Evolutionary conservation across 2,113 vertebrate genomes (phyloP).

Genomic region (Porphyrio hochstetteri): DNA sequence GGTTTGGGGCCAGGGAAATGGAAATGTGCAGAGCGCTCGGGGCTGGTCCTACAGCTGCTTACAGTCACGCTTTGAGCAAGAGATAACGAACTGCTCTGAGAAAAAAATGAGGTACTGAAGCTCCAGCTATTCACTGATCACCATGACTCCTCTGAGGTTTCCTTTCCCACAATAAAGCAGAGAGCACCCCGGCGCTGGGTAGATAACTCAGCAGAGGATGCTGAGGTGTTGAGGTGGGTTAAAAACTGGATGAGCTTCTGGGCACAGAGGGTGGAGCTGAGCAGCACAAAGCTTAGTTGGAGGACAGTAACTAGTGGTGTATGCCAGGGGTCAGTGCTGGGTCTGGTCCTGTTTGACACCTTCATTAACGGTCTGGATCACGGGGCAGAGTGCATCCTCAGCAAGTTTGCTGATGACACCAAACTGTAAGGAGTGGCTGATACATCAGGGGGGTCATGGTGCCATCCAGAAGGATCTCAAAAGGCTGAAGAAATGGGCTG

Average conservation of each 20-base stretch:
- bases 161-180: constrained; percentile 31
- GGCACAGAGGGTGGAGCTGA: neutral
- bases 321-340: neutral
- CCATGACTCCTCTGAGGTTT: neutral
- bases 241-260: neutral
- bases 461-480: neutral
- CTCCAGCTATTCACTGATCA: neutral
- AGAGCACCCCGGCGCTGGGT: neutral
- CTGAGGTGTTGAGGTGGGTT: neutral
- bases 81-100: neutral
- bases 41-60: neutral
- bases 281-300: neutral
- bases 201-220: neutral
- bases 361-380: neutral
- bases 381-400: neutral
- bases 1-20: neutral
- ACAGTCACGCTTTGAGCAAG: neutral
- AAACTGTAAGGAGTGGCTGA: neutral
- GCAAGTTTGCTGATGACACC: neutral
- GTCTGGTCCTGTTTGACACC: neutral
- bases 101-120: neutral
- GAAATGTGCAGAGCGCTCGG: rapidly evolving
- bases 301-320: neutral
- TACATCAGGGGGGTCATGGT: rapidly evolving
- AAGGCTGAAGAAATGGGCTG: neutral